Base-by-base conservation (phyloP, 2,113 vertebrate species). In the Hystrix cristata region DNA sequence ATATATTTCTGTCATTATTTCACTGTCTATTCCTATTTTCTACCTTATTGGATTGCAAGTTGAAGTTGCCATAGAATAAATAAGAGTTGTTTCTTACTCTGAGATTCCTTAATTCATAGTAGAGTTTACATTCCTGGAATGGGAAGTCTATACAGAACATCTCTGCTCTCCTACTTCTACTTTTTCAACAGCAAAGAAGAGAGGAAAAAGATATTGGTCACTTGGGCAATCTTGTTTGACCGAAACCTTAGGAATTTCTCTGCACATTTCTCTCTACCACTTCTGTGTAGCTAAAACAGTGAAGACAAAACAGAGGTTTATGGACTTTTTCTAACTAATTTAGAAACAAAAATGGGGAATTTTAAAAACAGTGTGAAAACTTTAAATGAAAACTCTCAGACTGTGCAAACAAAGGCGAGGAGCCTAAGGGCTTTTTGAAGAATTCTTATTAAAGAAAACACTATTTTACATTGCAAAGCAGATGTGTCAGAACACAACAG, bases 281-380 rank as follows among this genome's bases (percentile, higher is more conserved):
- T 94, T 95, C 64, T 43, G 19, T 93, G 78, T 69, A 65, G 67
- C 88, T 96, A 38, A 86, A 96, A 94, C 81, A 69, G 79, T 93
- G 90, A 95, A 96, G 83, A 46, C 87, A 87, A 84, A 95, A 91
- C 80, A 90, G 93, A 96, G 79, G 91, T 95, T 97, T 96, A 59
- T 95, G 96, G 97, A 96, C 95, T 97, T 97, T 51, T 85, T 51
- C 79, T 94, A 85, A 94, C 88, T 96, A 95, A 96, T 96, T 97
- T 98, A 95, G 91, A 97, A 97, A 96, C 83, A 95, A 95, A 97
- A 97, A 94, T 95, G 93, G 93, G 84, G 74, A 96, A 84, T 97
- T 97, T 97, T 92, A 81, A 95, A 98, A 98, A 98, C 97, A 97
- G 97, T 96, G 96, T 97, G 94, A 96, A 98, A 98, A 96, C 89